Base-by-base conservation (phyloP, 2,888 invertebrate genomes). In the Acheta domesticus region DNA sequence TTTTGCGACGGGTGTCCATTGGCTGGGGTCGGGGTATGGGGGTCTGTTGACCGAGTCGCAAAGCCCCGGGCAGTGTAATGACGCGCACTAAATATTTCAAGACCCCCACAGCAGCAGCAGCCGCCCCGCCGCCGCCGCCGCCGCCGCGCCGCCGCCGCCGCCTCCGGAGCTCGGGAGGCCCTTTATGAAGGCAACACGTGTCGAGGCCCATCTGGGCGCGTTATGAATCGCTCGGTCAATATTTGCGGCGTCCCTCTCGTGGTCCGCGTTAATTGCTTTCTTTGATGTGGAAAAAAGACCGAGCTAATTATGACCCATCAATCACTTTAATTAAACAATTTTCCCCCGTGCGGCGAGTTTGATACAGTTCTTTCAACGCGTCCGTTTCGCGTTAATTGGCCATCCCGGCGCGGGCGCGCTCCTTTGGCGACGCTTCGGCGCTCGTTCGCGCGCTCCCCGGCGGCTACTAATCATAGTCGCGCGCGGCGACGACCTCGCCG, bases 181-280 rank as follows among this genome's bases (percentile, higher is more conserved):
- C 62, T 62, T 62, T n/a, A 62, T n/a, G 62, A 62, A 62, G 62
- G 62, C 62, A 62, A 62, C 62, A 62, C 62, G 62, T n/a, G 62
- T n/a, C 62, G 62, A n/a, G 14, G 14, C 62, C n/a, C n/a, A 14
- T 62, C 62, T 62, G 62, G 62, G 5, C 62, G 62, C 62, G 62
- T 62, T 62, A 62, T 62, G 62, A 62, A 62, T 62, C 62, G n/a
- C 62, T 62, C 14, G 62, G 62, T 62, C 62, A 62, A 62, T 62
- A 62, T 62, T 62, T 62, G 62, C n/a, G 62, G 62, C 62, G 62
- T 62, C 62, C 36, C 62, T 62, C 62, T 62, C n/a, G 62, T 62
- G 62, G 62, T 62, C n/a, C 62, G 14, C 62, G 62, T 62, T 19
- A 62, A 62, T 62, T 62, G 62, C 62, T 62, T 62, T 62, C 62